A percentile compares a stretch with the other conserved stretches of the same genome.
These are phyloP conservation scores for Tragelaphus oryx DNA, from an alignment of 2,797 vertebrate genomes.

Conservation along the genomic window DNA sequence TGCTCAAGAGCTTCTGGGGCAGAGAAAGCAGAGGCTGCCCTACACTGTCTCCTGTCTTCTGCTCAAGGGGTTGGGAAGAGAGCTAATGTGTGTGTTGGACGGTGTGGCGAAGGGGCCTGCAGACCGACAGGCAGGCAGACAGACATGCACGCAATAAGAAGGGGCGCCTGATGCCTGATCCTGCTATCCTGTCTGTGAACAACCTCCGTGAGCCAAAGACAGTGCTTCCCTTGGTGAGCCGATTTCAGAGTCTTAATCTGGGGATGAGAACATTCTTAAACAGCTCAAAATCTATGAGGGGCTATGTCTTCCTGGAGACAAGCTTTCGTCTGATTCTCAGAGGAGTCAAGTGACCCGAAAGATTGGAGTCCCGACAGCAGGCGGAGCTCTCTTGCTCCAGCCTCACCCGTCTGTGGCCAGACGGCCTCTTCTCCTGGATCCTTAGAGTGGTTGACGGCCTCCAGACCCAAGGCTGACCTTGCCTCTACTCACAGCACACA, in stretches of 20 bases:
- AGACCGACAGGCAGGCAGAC: not conserved
- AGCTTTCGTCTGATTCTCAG: constrained; percentile 11
- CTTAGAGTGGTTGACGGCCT: not conserved
- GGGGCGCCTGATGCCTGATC: not conserved
- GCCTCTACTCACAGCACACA: not conserved
- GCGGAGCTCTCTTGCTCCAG: not conserved
- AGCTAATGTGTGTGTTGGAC: not conserved
- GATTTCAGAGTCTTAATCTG: not conserved
- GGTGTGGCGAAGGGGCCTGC: not conserved
- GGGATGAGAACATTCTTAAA: not conserved
- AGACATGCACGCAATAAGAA: not conserved
- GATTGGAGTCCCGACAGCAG: not conserved
- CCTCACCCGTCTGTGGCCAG: fast-evolving
- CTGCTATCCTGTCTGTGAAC: not conserved
- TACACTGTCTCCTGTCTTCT: not conserved
- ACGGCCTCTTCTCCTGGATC: not conserved
- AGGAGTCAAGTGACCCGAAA: not conserved
- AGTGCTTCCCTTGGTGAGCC: not conserved
- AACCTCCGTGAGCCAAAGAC: not conserved
- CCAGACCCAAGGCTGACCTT: not conserved
- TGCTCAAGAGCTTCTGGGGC: not conserved
- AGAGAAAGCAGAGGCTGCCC: not conserved
- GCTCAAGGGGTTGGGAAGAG: not conserved
- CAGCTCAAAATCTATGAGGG: not conserved
- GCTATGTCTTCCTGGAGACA: not conserved